Evolutionary conservation across 2,888 invertebrate species (phyloP).

Genomic region (Mimumesa dahlbomi): DNA sequence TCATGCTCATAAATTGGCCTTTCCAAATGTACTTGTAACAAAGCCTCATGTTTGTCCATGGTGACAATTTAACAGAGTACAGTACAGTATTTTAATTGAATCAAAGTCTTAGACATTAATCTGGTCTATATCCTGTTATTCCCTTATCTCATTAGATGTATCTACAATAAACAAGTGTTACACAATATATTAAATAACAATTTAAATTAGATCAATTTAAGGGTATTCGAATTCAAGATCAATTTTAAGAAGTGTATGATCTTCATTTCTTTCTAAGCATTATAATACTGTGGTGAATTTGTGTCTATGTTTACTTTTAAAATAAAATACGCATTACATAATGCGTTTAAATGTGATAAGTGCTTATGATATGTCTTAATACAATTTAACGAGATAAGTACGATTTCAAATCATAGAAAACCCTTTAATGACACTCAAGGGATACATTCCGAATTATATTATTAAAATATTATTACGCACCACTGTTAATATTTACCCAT

Average conservation of each 20-base stretch:
- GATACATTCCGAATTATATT: too few relatives aligned
- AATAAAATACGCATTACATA: neutral
- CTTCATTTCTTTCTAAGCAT: too few relatives aligned
- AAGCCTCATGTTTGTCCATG: conserved; percentile 47
- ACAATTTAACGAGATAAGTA: too few relatives aligned
- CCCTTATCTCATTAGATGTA: neutral
- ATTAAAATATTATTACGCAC: neutral
- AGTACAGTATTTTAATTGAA: too few relatives aligned
- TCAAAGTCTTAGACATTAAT: neutral
- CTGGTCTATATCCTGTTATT: neutral
- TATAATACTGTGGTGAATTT: too few relatives aligned
- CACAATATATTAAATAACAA: neutral
- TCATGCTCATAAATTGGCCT: conserved; percentile 81
- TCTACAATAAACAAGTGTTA: neutral
- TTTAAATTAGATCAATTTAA: neutral
- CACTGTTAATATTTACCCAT: neutral
- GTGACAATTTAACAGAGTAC: neutral
- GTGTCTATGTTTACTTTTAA: too few relatives aligned
- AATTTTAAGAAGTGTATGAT: too few relatives aligned
- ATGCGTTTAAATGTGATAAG: too few relatives aligned
- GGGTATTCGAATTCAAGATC: neutral
- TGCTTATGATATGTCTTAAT: too few relatives aligned
- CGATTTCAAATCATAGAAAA: too few relatives aligned
- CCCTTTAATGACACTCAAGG: too few relatives aligned
- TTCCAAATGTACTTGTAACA: conserved; percentile 76